phyloP scores from a whole-genome alignment of 2,113 vertebrate species.

The Callospermophilus lateralis region DNA sequence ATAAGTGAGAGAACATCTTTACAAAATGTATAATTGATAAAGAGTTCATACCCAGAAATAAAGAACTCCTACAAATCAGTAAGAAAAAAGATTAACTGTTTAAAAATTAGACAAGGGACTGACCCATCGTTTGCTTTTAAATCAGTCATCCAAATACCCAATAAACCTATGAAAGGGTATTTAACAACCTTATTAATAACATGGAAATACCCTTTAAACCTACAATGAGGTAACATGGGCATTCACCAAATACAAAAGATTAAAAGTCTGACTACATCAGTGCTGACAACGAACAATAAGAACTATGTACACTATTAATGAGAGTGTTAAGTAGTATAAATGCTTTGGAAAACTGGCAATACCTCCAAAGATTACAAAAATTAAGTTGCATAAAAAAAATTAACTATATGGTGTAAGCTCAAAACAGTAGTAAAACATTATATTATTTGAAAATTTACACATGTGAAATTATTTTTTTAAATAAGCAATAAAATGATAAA shows the following conservation, averaged over 20 bases:
- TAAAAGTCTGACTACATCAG: neutral
- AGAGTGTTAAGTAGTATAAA: neutral
- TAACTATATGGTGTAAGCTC: neutral
- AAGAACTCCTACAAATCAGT: neutral
- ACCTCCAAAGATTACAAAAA: neutral
- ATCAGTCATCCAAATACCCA: neutral
- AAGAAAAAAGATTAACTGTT: neutral
- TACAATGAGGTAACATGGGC: neutral
- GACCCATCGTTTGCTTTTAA: neutral
- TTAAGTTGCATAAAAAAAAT: neutral
- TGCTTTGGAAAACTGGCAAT: neutral
- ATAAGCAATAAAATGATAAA: too few relatives aligned
- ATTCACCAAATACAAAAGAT: neutral
- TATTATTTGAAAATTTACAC: constrained; percentile 6
- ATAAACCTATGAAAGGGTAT: neutral
- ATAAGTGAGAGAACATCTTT: neutral
- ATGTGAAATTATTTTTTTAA: neutral
- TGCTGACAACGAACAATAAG: neutral
- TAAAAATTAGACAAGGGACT: neutral
- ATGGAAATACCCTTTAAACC: neutral
- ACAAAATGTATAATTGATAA: neutral
- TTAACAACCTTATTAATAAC: neutral
- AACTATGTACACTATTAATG: neutral
- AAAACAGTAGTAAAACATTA: neutral
- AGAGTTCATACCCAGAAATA: neutral